A percentile compares a stretch with the other conserved stretches of the same genome.
These are phyloP conservation scores for Chroicocephalus ridibundus DNA, from an alignment of 2,113 vertebrate genomes.

Conservation along the genomic window DNA sequence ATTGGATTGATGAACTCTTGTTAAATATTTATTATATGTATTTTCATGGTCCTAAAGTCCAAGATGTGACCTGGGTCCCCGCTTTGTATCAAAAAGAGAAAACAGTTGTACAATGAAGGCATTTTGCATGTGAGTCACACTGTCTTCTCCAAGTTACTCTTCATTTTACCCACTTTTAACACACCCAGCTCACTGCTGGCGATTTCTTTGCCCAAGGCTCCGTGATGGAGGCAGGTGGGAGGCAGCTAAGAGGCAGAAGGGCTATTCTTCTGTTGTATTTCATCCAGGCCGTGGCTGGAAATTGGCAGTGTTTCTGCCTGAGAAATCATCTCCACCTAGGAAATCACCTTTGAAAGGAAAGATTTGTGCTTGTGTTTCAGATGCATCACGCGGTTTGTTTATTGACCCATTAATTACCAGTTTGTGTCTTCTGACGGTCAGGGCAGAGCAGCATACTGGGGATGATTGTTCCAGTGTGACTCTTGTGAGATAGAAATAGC, in stretches of 20 bases:
- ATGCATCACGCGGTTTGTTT: neutral
- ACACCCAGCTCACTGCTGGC: neutral
- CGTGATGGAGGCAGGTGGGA: neutral
- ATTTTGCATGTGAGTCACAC: neutral
- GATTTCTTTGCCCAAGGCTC: neutral
- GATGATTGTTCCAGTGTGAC: conserved; percentile 42
- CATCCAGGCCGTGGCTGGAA: neutral
- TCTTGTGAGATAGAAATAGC: conserved; percentile 42
- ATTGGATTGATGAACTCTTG: neutral
- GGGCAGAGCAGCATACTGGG: neutral
- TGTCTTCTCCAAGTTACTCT: neutral
- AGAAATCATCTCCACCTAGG: neutral
- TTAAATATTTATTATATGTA: neutral
- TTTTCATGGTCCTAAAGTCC: neutral
- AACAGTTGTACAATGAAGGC: neutral
- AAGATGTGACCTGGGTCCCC: neutral
- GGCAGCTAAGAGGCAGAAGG: neutral
- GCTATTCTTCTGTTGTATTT: neutral
- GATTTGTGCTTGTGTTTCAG: conserved; percentile 5
- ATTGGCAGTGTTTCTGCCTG: neutral
- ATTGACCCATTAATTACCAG: conserved; percentile 44
- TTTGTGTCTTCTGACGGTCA: conserved; percentile 14
- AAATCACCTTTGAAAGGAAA: conserved; percentile 12
- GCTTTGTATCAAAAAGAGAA: neutral
- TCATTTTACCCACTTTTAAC: neutral